A percentile compares a stretch with the other conserved stretches of the same genome.
phyloP scores from a whole-genome alignment of 2,888 invertebrate species.

The Malacosoma neustria region DNA sequence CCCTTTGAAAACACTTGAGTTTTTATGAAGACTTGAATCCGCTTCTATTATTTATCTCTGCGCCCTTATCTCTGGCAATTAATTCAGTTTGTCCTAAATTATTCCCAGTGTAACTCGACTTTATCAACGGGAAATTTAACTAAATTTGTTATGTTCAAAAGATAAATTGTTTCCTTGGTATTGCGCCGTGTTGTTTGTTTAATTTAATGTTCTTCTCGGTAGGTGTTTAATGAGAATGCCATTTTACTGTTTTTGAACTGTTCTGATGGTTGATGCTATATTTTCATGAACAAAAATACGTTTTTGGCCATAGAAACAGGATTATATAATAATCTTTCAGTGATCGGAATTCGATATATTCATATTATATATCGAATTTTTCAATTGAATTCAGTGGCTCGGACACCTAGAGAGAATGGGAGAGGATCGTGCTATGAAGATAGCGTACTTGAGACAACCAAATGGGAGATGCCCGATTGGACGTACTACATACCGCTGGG shows the following conservation, averaged over 20 bases:
- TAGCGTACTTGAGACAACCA: too few species aligned
- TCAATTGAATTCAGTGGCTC: too few species aligned
- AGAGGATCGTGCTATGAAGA: too few species aligned
- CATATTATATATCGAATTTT: too few species aligned
- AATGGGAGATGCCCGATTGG: too few species aligned
- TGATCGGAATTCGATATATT: too few species aligned
- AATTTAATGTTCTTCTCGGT: slow-evolving; percentile 12
- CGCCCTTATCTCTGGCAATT: slow-evolving; percentile 42
- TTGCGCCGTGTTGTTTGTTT: slow-evolving; percentile 14
- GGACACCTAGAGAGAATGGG: too few species aligned
- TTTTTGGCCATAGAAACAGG: too few species aligned
- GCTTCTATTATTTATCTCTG: slow-evolving; percentile 31
- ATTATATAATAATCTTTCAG: too few species aligned
- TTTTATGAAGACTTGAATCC: slow-evolving; percentile 5
- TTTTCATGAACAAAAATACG: too few species aligned
- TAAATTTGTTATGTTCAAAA: slow-evolving; percentile 23
- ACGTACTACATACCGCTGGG: too few species aligned
- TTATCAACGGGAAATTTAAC: slow-evolving; percentile 31
- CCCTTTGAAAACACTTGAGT: slow-evolving; percentile 2
- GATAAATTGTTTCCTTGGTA: slow-evolving; percentile 7
- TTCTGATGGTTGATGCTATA: too few species aligned
- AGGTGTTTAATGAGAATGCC: slow-evolving; percentile 21
- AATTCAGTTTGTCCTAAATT: slow-evolving; percentile 35
- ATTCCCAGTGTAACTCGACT: slow-evolving; percentile 27
- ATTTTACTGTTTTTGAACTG: slow-evolving; percentile 8